These are phyloP conservation scores for Ploceus nigricollis DNA, from an alignment of 2,113 vertebrate species.

Conservation along the genomic window DNA sequence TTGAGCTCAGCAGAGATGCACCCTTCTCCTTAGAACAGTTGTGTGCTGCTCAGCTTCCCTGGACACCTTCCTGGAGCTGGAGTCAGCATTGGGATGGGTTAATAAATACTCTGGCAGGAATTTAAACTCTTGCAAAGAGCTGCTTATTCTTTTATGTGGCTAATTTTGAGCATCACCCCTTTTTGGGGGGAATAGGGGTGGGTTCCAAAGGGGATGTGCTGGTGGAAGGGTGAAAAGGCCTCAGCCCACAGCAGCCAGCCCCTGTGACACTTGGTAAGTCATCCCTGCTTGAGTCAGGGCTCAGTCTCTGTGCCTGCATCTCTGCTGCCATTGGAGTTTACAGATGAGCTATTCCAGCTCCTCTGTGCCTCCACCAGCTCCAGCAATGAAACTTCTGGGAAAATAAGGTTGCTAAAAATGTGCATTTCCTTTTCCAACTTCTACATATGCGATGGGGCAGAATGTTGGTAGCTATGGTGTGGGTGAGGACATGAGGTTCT, in stretches of 20 bases:
- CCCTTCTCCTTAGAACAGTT: not conserved
- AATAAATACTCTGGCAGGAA: not conserved
- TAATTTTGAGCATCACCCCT: not conserved
- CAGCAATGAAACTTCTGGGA: not conserved
- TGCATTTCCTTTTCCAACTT: not conserved
- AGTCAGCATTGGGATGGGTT: not conserved
- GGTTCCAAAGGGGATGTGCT: not conserved
- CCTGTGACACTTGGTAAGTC: not conserved
- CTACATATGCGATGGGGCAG: rapidly evolving
- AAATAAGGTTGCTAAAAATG: not conserved
- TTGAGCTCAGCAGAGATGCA: not conserved
- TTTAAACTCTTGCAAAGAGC: not conserved
- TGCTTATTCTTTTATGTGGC: rapidly evolving
- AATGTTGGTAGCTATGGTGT: not conserved
- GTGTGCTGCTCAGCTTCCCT: not conserved
- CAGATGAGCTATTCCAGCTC: not conserved
- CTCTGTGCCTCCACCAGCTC: not conserved
- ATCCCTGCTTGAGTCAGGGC: not conserved
- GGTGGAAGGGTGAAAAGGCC: not conserved
- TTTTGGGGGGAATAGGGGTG: not conserved
- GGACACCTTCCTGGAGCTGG: not conserved
- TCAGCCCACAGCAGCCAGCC: not conserved
- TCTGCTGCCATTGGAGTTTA: not conserved
- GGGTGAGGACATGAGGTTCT: not conserved
- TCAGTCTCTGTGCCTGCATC: not conserved